Evolutionary conservation across 1,140 invertebrate species (phyloP), one percentile per base, ranked within the genome.

Genomic region (Aleiodes sp.): DNA sequence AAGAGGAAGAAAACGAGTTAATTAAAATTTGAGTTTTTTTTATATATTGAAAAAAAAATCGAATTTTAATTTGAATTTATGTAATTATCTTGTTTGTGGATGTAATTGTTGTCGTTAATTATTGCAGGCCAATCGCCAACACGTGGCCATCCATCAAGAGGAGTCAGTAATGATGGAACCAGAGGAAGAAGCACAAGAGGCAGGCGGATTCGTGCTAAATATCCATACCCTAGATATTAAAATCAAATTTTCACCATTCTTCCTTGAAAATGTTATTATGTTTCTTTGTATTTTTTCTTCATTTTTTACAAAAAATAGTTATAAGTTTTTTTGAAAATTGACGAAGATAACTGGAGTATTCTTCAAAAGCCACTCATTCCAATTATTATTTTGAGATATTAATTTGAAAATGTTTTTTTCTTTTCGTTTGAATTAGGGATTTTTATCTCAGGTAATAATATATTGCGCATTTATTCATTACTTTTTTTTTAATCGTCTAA

Each of bases 171-270:
- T 61, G 81, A 81, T 66, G 74, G 71, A 7, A 72, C 63, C 0
- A 37, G 81, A 71, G 78, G 76, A 4, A 73, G 81, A 65, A 76
- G 77, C 19, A 61, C 77, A 1, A 74, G 80, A 57, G 75, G 79
- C 2, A 74, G 79, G 14, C 59, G 79, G 73, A 75, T 79, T 71
- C 76, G 81, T 12, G 59, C 73, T 2, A 76, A 76, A 68, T 79
- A 71, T 70, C 68, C 73, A 28, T 80, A 75, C 26, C 33, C 41
- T 12, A 46, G 57, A 14, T 73, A 41, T 46, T 63, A 67, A 6
- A 52, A 33, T 33, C 4, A 33, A 33, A 33, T 33, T 33, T 8
- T 33, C 31, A 33, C 12, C 7, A 59, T 41, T 39, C 2, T 64
- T 52, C 35, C 24, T 35, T 33, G 16, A 35, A 33, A 21, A 65